Evolutionary conservation across 2,113 vertebrate species (phyloP).

Genomic region (Odobenus rosmarus): DNA sequence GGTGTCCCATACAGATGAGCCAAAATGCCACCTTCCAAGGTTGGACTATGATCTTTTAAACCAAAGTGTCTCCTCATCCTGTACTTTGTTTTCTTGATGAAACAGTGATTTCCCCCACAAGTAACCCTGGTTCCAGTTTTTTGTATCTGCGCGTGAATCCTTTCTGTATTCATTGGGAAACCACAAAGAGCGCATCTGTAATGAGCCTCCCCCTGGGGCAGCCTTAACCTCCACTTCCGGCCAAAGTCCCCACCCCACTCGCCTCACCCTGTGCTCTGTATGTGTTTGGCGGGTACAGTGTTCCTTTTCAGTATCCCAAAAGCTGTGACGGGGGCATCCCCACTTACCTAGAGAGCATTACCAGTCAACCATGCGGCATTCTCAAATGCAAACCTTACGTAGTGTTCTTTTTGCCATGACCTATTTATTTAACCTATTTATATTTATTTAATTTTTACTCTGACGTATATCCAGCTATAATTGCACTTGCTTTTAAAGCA

Average conservation of each 20-base stretch:
- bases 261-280: rapidly evolving
- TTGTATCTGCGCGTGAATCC: not conserved
- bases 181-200: not conserved
- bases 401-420: constrained; percentile 73
- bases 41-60: not conserved
- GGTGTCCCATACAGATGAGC: not conserved
- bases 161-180: not conserved
- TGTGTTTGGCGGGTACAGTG: constrained; percentile 47
- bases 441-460: constrained; percentile 91
- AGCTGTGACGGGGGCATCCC: constrained; percentile 71
- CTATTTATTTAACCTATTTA: constrained; percentile 91
- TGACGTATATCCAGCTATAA: constrained; percentile 72
- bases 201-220: not conserved
- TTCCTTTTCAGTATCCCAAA: constrained; percentile 76
- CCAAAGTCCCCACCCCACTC: not conserved
- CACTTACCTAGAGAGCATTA: constrained; percentile 64
- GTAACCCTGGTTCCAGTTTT: not conserved
- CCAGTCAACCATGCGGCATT: constrained; percentile 27
- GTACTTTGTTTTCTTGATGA: not conserved
- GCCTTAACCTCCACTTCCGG: not conserved
- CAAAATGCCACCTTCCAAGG: not conserved
- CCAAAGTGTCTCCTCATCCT: not conserved
- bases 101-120: not conserved
- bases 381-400: constrained; percentile 27
- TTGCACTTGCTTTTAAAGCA: constrained; percentile 80